Percentiles rank a stretch among this genome's conserved stretches.
Conservation (phyloP, 2,888 invertebrate genomes). For the Apamea epomidion region DNA sequence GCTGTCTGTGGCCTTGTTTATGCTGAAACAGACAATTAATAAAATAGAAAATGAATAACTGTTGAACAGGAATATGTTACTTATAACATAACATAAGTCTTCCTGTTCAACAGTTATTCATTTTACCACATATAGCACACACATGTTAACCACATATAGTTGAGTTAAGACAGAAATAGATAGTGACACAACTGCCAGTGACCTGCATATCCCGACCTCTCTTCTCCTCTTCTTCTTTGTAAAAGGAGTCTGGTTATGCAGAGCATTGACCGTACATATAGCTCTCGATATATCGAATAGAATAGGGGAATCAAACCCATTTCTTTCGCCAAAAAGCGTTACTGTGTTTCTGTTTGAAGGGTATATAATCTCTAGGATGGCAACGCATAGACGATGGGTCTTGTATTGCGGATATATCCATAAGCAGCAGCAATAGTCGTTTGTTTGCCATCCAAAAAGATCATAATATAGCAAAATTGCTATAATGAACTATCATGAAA, state of each 20-base stretch:
- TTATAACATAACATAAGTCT: no score
- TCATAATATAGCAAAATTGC: neutral
- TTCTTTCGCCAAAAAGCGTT: neutral
- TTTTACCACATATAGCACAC: no score
- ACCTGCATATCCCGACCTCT: no score
- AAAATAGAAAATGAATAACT: neutral
- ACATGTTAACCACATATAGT: neutral
- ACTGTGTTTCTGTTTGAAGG: no score
- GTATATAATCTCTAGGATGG: neutral
- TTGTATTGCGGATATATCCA: neutral
- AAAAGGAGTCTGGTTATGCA: no score
- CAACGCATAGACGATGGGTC: neutral
- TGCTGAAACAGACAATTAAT: conserved; percentile 47
- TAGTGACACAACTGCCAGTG: no score
- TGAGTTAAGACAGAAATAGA: neutral
- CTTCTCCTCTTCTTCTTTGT: no score
- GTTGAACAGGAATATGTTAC: neutral
- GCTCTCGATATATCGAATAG: neutral
- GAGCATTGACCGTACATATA: no score
- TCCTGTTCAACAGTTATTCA: no score
- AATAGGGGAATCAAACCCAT: neutral
- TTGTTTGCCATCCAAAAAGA: neutral
- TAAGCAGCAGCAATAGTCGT: neutral
- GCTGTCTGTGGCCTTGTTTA: conserved; percentile 58
- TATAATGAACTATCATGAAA: neutral